Evolutionary conservation across 2,888 invertebrate genomes (phyloP).

Genomic region (Peribatodes rhomboidaria): DNA sequence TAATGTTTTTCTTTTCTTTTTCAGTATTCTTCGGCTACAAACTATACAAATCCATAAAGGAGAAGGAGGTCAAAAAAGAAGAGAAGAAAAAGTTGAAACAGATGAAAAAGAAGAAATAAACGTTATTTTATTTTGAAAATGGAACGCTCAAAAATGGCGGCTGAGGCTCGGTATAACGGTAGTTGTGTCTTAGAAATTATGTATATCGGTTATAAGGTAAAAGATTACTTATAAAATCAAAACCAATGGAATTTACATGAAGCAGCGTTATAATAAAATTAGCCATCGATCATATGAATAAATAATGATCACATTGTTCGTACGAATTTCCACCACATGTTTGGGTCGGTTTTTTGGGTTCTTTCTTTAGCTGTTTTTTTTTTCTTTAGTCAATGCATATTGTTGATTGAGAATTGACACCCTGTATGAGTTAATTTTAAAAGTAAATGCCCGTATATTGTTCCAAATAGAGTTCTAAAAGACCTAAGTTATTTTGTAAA

Average conservation of each 20-base stretch:
- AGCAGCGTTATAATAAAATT: background rate
- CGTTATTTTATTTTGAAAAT: slow-evolving; percentile 18
- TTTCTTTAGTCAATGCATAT: no score
- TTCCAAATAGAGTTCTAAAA: no score
- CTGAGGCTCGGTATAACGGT: slow-evolving; percentile 37
- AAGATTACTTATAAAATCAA: slow-evolving; percentile 7
- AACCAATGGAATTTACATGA: background rate
- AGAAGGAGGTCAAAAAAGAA: slow-evolving; percentile 91
- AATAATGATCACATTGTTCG: no score
- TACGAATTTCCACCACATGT: no score
- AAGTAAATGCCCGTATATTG: no score
- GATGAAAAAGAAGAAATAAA: slow-evolving; percentile 92
- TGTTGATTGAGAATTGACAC: no score
- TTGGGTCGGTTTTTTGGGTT: no score
- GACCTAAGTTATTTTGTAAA: no score
- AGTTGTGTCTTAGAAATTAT: slow-evolving; percentile 40
- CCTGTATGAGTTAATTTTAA: no score
- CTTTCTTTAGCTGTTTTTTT: no score
- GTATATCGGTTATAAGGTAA: slow-evolving; percentile 32
- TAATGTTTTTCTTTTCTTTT: slow-evolving; percentile 54
- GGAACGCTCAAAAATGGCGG: slow-evolving; percentile 36
- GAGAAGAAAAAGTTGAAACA: slow-evolving; percentile 94
- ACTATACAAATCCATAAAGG: slow-evolving; percentile 92
- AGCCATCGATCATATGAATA: no score
- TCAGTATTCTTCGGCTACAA: slow-evolving; percentile 95